These are phyloP conservation scores for Phylloscopus whistleri DNA, from an alignment of 2,113 vertebrate genomes.

Conservation along the genomic window DNA sequence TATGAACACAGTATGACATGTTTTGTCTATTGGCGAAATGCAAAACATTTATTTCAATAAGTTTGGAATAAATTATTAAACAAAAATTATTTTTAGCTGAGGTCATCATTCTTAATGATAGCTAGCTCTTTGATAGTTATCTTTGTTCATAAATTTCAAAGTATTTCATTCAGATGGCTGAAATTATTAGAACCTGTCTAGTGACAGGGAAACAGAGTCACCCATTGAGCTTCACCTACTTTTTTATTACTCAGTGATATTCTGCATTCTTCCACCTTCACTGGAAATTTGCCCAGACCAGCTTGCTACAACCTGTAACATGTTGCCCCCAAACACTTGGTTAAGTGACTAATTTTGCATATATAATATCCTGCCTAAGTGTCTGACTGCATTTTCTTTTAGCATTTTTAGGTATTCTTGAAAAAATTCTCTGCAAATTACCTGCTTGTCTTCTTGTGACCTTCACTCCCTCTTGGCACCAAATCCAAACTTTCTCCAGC, in stretches of 20 bases:
- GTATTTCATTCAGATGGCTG: background rate
- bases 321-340: fast-evolving
- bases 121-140: background rate
- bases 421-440: background rate
- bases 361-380: background rate
- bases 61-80: background rate
- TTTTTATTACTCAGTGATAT: background rate
- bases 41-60: slow-evolving; percentile 16
- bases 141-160: background rate
- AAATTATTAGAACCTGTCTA: background rate
- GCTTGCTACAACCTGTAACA: background rate
- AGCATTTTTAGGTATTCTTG: background rate
- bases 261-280: background rate
- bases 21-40: slow-evolving; percentile 33
- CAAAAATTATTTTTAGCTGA: slow-evolving; percentile 32
- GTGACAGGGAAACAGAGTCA: background rate
- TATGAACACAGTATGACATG: slow-evolving; percentile 30
- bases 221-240: background rate
- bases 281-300: background rate
- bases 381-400: background rate
- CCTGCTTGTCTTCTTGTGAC: background rate
- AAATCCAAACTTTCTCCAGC: background rate
- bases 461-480: background rate
- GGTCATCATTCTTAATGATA: background rate
- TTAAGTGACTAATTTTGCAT: background rate